Conservation (phyloP, 2,888 invertebrate species). For the Hypena proboscidalis region DNA sequence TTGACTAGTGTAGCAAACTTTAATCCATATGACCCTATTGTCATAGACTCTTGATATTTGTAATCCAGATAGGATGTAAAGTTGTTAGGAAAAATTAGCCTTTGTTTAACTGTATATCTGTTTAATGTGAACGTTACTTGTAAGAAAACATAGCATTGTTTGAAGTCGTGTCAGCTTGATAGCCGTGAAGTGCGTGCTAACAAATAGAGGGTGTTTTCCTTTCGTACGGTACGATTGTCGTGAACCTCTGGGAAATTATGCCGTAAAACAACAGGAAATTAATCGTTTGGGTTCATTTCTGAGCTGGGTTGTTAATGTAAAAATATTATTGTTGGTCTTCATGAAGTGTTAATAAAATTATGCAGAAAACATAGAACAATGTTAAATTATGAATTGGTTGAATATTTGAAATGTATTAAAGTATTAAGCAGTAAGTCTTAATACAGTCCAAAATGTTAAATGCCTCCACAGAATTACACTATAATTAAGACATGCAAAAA, state of each 20-base stretch:
- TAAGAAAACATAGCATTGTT: conserved; percentile 33
- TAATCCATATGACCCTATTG: no score
- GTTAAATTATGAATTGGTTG: no score
- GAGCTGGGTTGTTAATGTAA: neutral
- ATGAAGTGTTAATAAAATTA: conserved; percentile 1
- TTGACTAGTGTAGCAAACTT: no score
- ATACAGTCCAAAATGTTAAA: no score
- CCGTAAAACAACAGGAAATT: conserved; percentile 53
- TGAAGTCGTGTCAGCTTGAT: conserved; percentile 42
- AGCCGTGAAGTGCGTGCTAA: conserved; percentile 52
- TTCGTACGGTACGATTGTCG: conserved; percentile 41
- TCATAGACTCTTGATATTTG: no score
- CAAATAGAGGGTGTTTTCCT: conserved; percentile 53
- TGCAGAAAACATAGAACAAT: neutral
- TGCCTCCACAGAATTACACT: no score
- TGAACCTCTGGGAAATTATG: conserved; percentile 53
- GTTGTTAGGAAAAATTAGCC: no score
- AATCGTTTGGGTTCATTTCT: conserved; percentile 47
- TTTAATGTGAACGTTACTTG: neutral
- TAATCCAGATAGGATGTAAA: no score
- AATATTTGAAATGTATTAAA: no score
- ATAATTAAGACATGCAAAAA: no score
- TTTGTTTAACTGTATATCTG: no score
- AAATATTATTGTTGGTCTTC: conserved; percentile 4
- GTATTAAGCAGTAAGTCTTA: no score